These are phyloP conservation scores for Lagocephalus sceleratus DNA, from an alignment of 2,797 vertebrate species.

Conservation along the genomic window DNA sequence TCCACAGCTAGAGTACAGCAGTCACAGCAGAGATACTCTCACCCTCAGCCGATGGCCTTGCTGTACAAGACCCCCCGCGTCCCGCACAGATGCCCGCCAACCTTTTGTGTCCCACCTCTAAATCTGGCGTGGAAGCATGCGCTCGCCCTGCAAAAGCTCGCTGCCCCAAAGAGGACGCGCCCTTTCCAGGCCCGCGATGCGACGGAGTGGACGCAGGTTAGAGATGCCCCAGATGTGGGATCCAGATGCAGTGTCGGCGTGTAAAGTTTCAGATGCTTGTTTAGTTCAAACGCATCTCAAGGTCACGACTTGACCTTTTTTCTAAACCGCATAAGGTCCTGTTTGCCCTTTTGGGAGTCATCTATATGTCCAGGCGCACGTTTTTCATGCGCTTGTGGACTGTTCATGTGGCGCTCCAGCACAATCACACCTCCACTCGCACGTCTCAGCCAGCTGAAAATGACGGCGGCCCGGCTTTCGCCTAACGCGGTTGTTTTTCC, in stretches of 20 bases:
- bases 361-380: no score
- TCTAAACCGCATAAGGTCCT: no score
- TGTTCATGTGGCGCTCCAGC: slow-evolving; percentile 1
- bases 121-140: slow-evolving; percentile 16
- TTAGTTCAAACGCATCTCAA: no score
- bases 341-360: no score
- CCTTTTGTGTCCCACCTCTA: slow-evolving; percentile 32
- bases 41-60: slow-evolving; percentile 26
- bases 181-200: slow-evolving; percentile 55
- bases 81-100: slow-evolving; percentile 36
- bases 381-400: no score
- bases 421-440: slow-evolving; percentile 37
- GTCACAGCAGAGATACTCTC: neutral
- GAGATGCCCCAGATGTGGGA: slow-evolving; percentile 7
- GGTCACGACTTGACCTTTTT: no score
- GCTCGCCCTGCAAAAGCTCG: slow-evolving; percentile 34
- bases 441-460: slow-evolving; percentile 50
- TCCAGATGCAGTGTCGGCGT: no score
- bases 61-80: slow-evolving; percentile 26
- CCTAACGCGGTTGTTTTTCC: slow-evolving; percentile 30
- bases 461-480: slow-evolving; percentile 47
- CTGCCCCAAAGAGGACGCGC: slow-evolving; percentile 43
- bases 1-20: no score
- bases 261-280: no score
- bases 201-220: slow-evolving; percentile 14